These are phyloP conservation scores for Apis florea DNA, from an alignment of 1,140 invertebrate species.

Conservation along the genomic window DNA sequence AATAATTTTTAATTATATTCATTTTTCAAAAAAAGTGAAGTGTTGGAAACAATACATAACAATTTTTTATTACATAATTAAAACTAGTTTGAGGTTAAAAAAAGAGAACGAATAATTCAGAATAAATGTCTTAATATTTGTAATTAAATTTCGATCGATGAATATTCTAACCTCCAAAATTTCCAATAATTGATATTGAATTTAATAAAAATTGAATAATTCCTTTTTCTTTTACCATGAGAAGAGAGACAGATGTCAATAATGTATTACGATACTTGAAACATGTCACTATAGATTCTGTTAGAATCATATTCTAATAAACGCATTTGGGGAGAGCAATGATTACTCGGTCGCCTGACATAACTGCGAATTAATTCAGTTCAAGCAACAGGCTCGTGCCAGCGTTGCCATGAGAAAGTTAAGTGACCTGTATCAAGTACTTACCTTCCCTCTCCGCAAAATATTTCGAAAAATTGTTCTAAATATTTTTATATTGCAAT, in stretches of 20 bases:
- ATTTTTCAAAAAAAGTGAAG: too few relatives aligned
- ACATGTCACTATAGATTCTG: not conserved
- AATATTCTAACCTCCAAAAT: not conserved
- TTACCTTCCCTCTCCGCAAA: slow-evolving; percentile 43
- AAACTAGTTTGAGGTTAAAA: too few relatives aligned
- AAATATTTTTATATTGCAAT: not conserved
- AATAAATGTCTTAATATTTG: too few relatives aligned
- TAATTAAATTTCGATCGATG: not conserved
- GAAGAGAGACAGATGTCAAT: too few relatives aligned
- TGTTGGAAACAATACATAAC: too few relatives aligned
- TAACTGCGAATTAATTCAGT: slow-evolving; percentile 76
- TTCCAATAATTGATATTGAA: not conserved
- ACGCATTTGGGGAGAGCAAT: slow-evolving; percentile 29
- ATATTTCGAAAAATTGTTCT: slow-evolving; percentile 63
- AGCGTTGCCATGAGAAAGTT: slow-evolving; percentile 72
- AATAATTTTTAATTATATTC: not conserved
- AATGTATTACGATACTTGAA: not conserved
- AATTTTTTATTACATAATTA: too few relatives aligned
- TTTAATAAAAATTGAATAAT: not conserved
- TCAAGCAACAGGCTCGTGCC: slow-evolving; percentile 67
- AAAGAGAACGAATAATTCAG: too few relatives aligned
- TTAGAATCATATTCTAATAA: slow-evolving; percentile 47
- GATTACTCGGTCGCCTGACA: slow-evolving; percentile 57
- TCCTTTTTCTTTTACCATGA: not conserved
- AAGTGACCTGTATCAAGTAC: slow-evolving; percentile 72